Base-by-base conservation (phyloP, 2,888 invertebrate species). In the Plagodis dolabraria region DNA sequence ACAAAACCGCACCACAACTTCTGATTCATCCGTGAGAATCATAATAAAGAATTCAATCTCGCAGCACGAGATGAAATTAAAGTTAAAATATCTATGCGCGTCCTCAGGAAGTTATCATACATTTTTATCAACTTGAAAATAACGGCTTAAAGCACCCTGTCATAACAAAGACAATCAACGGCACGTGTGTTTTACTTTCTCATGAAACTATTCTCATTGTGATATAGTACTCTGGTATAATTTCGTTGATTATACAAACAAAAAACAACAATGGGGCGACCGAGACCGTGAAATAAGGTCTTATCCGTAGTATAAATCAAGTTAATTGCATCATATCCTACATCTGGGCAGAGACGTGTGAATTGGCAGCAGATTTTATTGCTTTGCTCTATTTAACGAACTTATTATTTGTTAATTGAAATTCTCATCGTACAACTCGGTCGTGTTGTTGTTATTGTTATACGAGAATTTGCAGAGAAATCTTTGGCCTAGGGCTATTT, bases 231-330 rank as follows among this genome's bases (percentile, higher is more conserved):
- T 12, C 7, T 11, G 5, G 7, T 42, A 5, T 22, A 5, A 4
- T 34, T 36, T 22, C n/a, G 10, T 36, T 11, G n/a, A 8, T 7
- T 42, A n/a, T 42, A 75, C 64, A 59, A 45, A 59, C 43, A 61
- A 59, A 59, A 68, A 61, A 63, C 57, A 67, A 66, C 63, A 67
- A 66, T 64, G 49, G 49, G 61, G 60, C 58, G 69, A 57, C 68
- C 68, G 57, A 69, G 74, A 77, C 81, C 82, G 77, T 84, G 78
- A 81, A 82, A 81, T 75, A 75, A 70, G 65, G 69, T 72, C 71
- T 75, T 74, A 68, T 77, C 71, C 66, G 70, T 64, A 58, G 42
- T 68, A 79, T 81, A 77, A 80, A 83, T 84, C 82, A 80, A 77
- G 68, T 79, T 82, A 80, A 81, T 81, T 79, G 75, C 74, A 45